phyloP scores from a whole-genome alignment of 2,888 invertebrate genomes.

The Miltochrista miniata region DNA sequence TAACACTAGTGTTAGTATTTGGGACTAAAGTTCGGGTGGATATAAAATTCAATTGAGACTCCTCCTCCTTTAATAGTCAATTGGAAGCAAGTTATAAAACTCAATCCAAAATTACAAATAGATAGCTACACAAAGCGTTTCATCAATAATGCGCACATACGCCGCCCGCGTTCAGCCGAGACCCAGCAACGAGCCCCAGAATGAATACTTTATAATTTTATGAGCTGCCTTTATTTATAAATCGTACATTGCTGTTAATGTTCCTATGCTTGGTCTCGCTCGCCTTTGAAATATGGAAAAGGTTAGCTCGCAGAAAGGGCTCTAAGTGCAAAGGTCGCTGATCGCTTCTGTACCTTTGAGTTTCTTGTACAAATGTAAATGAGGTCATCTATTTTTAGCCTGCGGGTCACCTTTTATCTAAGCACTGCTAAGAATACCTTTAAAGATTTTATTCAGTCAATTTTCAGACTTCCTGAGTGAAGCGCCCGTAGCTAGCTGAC shows the following conservation, averaged over 20 bases:
- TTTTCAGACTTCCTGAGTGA: too few relatives aligned
- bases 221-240: background rate
- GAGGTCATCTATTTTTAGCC: too few relatives aligned
- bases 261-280: background rate
- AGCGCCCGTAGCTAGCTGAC: too few relatives aligned
- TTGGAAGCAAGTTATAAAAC: background rate
- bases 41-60: too few relatives aligned
- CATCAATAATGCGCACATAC: background rate
- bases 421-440: too few relatives aligned
- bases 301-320: background rate
- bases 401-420: too few relatives aligned
- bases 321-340: background rate
- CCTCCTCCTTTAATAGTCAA: too few relatives aligned
- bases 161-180: background rate
- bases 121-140: background rate
- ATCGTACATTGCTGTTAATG: background rate
- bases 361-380: background rate
- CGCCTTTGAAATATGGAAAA: background rate
- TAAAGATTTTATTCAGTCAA: too few relatives aligned
- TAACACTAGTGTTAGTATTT: too few relatives aligned
- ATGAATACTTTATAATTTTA: conserved; percentile 1
- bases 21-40: too few relatives aligned
- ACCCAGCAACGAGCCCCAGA: background rate
- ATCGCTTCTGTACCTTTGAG: background rate
- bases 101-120: background rate